Base-by-base conservation (phyloP, 2,113 vertebrate genomes). In the Planiliza haematocheilus region DNA sequence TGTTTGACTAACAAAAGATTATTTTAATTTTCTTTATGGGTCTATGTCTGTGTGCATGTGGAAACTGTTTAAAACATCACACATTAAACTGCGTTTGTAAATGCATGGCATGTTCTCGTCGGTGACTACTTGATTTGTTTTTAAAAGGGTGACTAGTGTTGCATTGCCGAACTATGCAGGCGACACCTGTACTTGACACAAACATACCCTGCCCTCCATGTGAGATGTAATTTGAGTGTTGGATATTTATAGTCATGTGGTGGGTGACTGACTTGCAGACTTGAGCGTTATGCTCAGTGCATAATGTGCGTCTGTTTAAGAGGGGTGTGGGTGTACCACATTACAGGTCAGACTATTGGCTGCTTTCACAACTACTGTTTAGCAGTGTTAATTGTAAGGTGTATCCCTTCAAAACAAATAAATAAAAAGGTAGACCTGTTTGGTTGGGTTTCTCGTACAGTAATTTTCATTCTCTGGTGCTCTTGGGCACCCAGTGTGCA, bases 31-130 rank as follows among this genome's bases (percentile, higher is more conserved):
- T 17, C 18, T 17, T 34, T 7, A 39, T 18, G 7, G 48, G 69
- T 56, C 6, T 14, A 4, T 73, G 50, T 30, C 16, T 24, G 21
- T 43, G 21, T 66, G 75, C 65, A 86, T 41, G 74, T 18, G 13
- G 21, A 62, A 70, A 24, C 10, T 39, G 49, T 53, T 57, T 24
- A 55, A 49, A 68, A 10, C 60, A 49, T 79, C 21, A 71, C 17
- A 24, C 49, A 52, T 51, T 46, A 20, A 76, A 30, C 10, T 52
- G 71, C 48, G 20, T 73, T 72, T 78, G 62, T 60, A 58, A 77
- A 79, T 46, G 84, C 82, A 86, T 86, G 79, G 13, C 39, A 53
- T 72, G 51, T 74, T 70, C 16, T 34, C 57, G 49, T 60, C 4
- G 12, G n/a, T 70, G 51, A 67, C 1, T 60, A 7, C 8, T 14